Conservation (phyloP, 1,140 invertebrate species). For the roundworm (Caenorhabditis elegans) region WBcel235 BX284602.5:730501-731000, state of each 20-base stretch:
- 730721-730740: not conserved
- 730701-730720: not conserved
- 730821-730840: too few species aligned
- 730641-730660: not conserved
- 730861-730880: too few species aligned
- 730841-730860: too few species aligned
- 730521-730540: not conserved
- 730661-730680: not conserved
- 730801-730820: too few species aligned
- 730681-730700: not conserved
- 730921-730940: too few species aligned
- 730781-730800: too few species aligned
- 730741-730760: too few species aligned
- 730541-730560: not conserved
- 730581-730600: not conserved
- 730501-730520: not conserved
- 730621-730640: not conserved
- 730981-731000: too few species aligned
- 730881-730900: too few species aligned
- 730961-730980: too few species aligned
- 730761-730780: too few species aligned
- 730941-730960: not conserved
- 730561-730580: not conserved
- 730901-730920: too few species aligned
- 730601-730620: not conserved